phyloP scores from a whole-genome alignment of 53 echinoderm and acorn worm genomes.

The Pentamera pediparva region DNA sequence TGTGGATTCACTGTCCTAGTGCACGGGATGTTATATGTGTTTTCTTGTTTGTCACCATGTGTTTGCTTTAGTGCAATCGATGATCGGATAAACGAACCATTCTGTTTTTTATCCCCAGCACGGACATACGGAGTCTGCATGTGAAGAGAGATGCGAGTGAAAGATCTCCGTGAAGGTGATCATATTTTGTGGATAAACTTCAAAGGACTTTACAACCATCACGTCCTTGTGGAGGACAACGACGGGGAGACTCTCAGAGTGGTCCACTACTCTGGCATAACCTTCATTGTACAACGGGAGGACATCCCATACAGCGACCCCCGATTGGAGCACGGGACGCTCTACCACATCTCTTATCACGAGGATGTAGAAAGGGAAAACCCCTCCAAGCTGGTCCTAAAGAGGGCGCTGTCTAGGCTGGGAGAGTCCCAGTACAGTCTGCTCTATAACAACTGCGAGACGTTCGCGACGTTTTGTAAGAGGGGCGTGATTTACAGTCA shows the following conservation, averaged over 20 bases:
- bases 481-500: not conserved
- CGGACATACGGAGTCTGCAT: too few species aligned
- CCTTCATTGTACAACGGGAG: not conserved
- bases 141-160: too few species aligned
- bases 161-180: too few species aligned
- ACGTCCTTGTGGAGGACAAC: not conserved
- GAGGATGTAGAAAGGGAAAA: not conserved
- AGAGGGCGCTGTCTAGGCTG: not conserved
- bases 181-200: too few species aligned
- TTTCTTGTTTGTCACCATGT: too few species aligned
- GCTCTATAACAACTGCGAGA: not conserved
- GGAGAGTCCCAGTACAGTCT: not conserved
- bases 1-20: too few species aligned
- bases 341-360: not conserved
- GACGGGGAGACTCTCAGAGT: not conserved
- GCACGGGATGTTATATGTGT: too few species aligned
- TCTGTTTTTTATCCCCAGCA: too few species aligned
- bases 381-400: not conserved
- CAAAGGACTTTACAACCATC: not conserved
- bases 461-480: not conserved
- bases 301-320: not conserved
- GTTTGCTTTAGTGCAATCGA: too few species aligned
- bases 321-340: not conserved
- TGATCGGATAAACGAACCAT: too few species aligned
- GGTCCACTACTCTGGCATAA: not conserved